Base-by-base conservation (phyloP, 2,113 vertebrate species). In the Circaetus gallicus region DNA sequence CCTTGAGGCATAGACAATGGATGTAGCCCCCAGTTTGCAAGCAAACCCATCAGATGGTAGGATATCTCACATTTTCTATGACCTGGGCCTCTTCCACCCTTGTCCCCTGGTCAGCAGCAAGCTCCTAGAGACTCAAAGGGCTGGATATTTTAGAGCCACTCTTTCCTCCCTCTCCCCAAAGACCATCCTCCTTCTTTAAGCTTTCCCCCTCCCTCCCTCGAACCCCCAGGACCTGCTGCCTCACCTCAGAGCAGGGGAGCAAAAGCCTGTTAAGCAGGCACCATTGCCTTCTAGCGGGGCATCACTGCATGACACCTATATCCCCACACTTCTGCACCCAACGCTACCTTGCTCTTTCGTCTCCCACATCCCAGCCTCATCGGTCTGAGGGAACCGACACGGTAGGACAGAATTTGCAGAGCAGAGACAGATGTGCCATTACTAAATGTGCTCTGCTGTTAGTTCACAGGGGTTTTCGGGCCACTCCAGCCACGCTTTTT, bases 271-370 rank as follows among this genome's bases (percentile, higher is more conserved):
- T 53, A 36, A 1, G 17, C 7, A 34, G 80, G 83, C 65, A 96
- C 38, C 26, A n/a, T 55, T 2, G 26, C 91, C 86, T 84, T 90
- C 94, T 93, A 83, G 63, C 0, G 17, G 74, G 47, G 3, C 50
- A 86, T 9, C 29, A 28, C 10, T 24, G n/a, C 47, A 70, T 7
- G 40, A 52, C 85, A 92, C 5, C 11, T 10, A 3, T 4, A 25
- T 7, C 8, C 43, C 15, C 34, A 56, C 4, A 11, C 17, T 59
- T 36, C 28, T 26, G 29, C 1, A 0, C 29, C 22, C 4, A 8
- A 17, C 0, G 2, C 36, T 47, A 24, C 31, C 29, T 28, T 50
- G n/a, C 55, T 43, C 25, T 22, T 40, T 28, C 17, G 56, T 66
- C 5, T 3, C 32, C 25, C 25, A 6, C 47, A n/a, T 42, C 38